Base-by-base conservation (phyloP, 2,113 vertebrate species). In the Tricholaema leucomelas region DNA sequence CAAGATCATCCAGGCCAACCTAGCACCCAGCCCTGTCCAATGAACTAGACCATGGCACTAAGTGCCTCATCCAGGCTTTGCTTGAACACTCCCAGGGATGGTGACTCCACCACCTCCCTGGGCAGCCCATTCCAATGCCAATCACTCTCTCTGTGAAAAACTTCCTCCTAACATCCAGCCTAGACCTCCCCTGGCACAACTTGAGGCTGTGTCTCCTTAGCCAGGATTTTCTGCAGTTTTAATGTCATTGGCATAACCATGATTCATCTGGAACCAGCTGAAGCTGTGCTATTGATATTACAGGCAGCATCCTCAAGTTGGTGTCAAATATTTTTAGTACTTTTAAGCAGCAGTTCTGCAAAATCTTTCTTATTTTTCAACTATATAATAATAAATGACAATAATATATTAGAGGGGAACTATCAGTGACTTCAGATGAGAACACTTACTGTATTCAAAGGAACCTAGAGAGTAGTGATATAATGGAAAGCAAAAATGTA, bases 391-490 rank as follows among this genome's bases (percentile, higher is more conserved):
- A 63, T 85, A 85, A 85, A 85, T 63, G 2, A 27, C 35, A 87
- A 23, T 48, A 64, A n/a, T 6, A 6, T 56, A 55, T 72, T 42
- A 46, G 40, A 63, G 8, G 21, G 25, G 87, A 87, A 70, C 11
- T 44, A 20, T 87, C 71, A 66, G 9, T 76, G 59, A 70, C 10
- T 73, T 17, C 33, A 89, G 81, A 84, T 63, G 21, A 73, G n/a
- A 92, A 69, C 15, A 87, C 55, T 50, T 82, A 27, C 21, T 85
- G 56, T 60, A 81, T 74, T 78, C 42, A 65, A 87, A 93, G 31
- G 25, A 82, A n/a, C 28, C 28, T 35, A 59, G 31, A 71, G 5
- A 69, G 21, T 35, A 58, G 40, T 46, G 19, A 59, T 76, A 59
- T 0, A 3, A 46, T 46, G 28, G 42, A 52, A 87, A 87, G 28